These are phyloP conservation scores for Cephalopholis sonnerati DNA, from an alignment of 2,113 vertebrate genomes.

Conservation along the genomic window DNA sequence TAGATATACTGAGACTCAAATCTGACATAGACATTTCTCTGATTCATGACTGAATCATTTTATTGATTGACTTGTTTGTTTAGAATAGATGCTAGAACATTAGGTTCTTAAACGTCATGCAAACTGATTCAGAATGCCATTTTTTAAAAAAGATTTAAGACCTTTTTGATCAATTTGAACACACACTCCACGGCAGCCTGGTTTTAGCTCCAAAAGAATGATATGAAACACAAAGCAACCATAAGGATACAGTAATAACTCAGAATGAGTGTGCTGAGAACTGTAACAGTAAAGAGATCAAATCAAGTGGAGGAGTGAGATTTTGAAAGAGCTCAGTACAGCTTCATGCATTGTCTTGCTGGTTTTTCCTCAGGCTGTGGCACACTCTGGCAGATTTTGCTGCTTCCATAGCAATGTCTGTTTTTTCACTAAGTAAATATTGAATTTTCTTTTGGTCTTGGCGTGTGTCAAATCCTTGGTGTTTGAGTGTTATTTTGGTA, in stretches of 20 bases:
- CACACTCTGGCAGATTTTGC: not conserved
- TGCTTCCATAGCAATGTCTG: not conserved
- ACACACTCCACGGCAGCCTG: too few species aligned
- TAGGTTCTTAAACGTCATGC: not conserved
- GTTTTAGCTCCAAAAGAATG: not conserved
- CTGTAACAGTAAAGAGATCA: not conserved
- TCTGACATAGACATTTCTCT: not conserved
- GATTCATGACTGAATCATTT: not conserved
- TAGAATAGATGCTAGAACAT: not conserved
- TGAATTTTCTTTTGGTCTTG: not conserved
- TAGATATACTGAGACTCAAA: constrained; percentile 10
- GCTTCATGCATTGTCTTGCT: too few species aligned
- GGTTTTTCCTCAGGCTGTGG: too few species aligned
- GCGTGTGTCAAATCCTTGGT: not conserved
- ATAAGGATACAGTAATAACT: not conserved
- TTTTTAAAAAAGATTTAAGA: not conserved
- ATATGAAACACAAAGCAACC: not conserved
- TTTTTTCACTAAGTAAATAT: not conserved
- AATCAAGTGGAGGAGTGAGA: not conserved
- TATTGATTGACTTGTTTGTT: not conserved
- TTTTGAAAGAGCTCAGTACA: too few species aligned
- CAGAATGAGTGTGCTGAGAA: not conserved
- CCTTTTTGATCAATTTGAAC: not conserved
- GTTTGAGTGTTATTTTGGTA: not conserved
- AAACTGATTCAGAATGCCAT: not conserved